phyloP scores from a whole-genome alignment of 2,113 vertebrate genomes.

The Montifringilla adamsi region DNA sequence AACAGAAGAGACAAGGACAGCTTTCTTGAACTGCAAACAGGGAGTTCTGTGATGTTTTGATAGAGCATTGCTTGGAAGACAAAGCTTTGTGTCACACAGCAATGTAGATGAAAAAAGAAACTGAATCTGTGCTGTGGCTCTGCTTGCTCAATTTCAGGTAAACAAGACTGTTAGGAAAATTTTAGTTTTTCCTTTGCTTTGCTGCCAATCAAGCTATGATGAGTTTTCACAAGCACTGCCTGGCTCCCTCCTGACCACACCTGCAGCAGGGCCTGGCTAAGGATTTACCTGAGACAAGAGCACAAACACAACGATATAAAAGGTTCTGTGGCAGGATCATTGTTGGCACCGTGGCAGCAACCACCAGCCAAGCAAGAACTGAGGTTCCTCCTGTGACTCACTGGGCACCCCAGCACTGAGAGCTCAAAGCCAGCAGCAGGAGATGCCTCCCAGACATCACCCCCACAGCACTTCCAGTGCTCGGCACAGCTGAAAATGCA shows the following conservation, averaged over 20 bases:
- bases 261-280: not conserved
- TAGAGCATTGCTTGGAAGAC: not conserved
- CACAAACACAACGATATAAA: not conserved
- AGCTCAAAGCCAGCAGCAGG: not conserved
- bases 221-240: not conserved
- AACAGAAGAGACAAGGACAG: not conserved
- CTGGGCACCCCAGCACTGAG: not conserved
- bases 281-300: not conserved
- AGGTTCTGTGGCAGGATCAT: not conserved
- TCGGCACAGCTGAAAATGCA: not conserved
- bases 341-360: not conserved
- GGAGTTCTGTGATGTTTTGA: not conserved
- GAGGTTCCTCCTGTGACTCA: not conserved
- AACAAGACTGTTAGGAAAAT: not conserved
- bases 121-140: not conserved
- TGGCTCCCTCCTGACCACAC: not conserved
- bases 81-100: not conserved
- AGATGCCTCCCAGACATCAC: not conserved
- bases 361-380: not conserved
- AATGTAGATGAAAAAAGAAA: not conserved
- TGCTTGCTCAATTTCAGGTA: not conserved
- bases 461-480: not conserved
- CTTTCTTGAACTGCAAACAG: not conserved
- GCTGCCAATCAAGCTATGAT: not conserved
- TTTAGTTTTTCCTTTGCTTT: not conserved